These are phyloP conservation scores for Nowickia ferox DNA, from an alignment of 2,888 invertebrate species.

Conservation along the genomic window DNA sequence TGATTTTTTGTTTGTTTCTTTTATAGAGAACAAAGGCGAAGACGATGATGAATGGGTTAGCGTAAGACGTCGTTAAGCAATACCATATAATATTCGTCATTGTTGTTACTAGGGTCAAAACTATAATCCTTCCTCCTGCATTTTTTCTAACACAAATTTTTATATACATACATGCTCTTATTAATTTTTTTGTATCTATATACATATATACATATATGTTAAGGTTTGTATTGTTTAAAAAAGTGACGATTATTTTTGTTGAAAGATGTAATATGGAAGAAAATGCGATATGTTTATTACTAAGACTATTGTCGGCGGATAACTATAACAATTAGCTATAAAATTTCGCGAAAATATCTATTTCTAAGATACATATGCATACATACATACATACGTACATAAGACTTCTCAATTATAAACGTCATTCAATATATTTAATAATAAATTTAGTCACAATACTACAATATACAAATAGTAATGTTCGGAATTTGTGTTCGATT, in stretches of 20 bases:
- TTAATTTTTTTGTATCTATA: conserved; percentile 56
- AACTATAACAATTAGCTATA: too few relatives aligned
- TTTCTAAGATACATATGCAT: too few relatives aligned
- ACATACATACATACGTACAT: too few relatives aligned
- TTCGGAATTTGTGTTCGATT: background rate
- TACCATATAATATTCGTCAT: conserved; percentile 39
- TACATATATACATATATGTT: conserved; percentile 56
- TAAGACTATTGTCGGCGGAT: background rate
- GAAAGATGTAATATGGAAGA: background rate
- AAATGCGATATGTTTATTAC: background rate
- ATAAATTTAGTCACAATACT: conserved; percentile 57
- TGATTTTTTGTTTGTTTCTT: conserved; percentile 46
- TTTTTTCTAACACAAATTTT: conserved; percentile 66
- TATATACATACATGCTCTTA: conserved; percentile 49
- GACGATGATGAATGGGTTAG: conserved; percentile 86
- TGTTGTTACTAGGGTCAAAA: conserved; percentile 50
- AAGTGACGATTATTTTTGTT: conserved; percentile 13
- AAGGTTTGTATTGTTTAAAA: conserved; percentile 48
- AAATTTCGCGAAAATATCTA: too few relatives aligned
- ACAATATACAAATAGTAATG: conserved; percentile 51
- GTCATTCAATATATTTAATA: conserved; percentile 30
- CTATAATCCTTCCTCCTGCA: conserved; percentile 47
- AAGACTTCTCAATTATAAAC: conserved; percentile 10
- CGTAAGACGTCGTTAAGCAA: conserved; percentile 84
- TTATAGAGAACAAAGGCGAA: conserved; percentile 83